Base-by-base conservation (phyloP, 2,888 invertebrate genomes). In the Chrysolina americana region DNA sequence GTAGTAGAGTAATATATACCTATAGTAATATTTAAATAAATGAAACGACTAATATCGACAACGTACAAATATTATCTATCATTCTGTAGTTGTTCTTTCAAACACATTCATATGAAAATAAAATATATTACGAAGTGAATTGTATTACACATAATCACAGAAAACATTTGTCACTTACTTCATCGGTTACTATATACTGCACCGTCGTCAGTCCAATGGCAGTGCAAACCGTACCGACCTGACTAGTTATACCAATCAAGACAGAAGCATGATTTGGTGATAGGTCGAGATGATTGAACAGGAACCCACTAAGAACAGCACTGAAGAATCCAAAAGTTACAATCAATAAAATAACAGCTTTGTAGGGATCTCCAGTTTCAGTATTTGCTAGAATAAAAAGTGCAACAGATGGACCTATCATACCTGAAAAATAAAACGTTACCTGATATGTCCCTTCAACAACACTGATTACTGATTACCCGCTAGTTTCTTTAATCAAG, bases 211-310 rank as follows among this genome's bases (percentile, higher is more conserved):
- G 1, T 44, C 23, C 65, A 23, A 65, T 23, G 4, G 19, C 47
- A 21, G 65, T 23, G 0, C 11, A 44, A 10, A 44, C 17, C 0
- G n/a, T 23, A 10, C 47, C 44, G 1, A 65, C 11, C 19, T 44
- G 44, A n/a, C 28, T 65, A n/a, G 23, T 19, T 23, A 65, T 65
- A 1, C 65, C 65, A 44, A 23, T 65, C 44, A 65, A 28, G 1
- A 47, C 48, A 23, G n/a, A 44, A 2, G 23, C 65, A 48, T 65
- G 65, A 13, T 65, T 65, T 9, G 65, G 65, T n/a, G 65, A 44
- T 4, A 65, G 21, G 15, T 65, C 65, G 3, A 65, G 21, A 17
- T 47, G 47, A 17, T 65, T 65, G 44, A 47, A 44, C 19, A 65
- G 11, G 23, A 41, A 47, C 21, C 65, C 65, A 17, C 19, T 44